Base-by-base conservation (phyloP, 2,797 vertebrate species). In the Staurois parvus region DNA sequence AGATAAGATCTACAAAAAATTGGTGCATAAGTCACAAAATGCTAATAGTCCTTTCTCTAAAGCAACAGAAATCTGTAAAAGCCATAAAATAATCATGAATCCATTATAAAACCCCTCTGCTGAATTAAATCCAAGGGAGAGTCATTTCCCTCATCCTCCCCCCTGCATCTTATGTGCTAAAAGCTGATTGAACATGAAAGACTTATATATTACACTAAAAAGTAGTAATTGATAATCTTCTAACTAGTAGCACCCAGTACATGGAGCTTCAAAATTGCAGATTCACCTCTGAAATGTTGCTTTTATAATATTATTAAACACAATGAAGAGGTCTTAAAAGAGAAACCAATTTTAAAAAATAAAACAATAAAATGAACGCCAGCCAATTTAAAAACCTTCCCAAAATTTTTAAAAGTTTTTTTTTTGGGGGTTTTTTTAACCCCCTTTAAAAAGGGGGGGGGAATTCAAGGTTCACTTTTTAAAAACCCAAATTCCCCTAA, bases 41-140 rank as follows among this genome's bases (percentile, higher is more conserved):
- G 59, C 28, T 69, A 85, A 80, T 56, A 75, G 76, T 72, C 77
- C 59, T 80, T 62, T 69, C 56, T 69, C 76, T 81, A 75, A 30
- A 81, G 70, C 77, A 85, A 76, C 73, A 73, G 77, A 85, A 85
- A 75, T n/a, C 72, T 85, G 73, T n/a, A 85, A 81, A 80, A 67
- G 70, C 77, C 78, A 85, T 74, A 85, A n/a, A 85, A 85, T 76
- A 85, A 85, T 85, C 59, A n/a, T 85, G 84, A 85, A 75, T 56
- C 84, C 84, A 85, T 85, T 85, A 85, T 56, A 56, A 80, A 85
- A 69, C 84, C 77, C 81, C 84, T 85, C 78, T 81, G 78, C 62
- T 74, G 59, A 80, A 85, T 85, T 40, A 74, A 74, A 24, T 80
- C 72, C 70, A 59, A 62, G 78, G 72, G 59, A 80, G 67, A 74